phyloP scores from a whole-genome alignment of 2,113 vertebrate species.

The Strix aluco region DNA sequence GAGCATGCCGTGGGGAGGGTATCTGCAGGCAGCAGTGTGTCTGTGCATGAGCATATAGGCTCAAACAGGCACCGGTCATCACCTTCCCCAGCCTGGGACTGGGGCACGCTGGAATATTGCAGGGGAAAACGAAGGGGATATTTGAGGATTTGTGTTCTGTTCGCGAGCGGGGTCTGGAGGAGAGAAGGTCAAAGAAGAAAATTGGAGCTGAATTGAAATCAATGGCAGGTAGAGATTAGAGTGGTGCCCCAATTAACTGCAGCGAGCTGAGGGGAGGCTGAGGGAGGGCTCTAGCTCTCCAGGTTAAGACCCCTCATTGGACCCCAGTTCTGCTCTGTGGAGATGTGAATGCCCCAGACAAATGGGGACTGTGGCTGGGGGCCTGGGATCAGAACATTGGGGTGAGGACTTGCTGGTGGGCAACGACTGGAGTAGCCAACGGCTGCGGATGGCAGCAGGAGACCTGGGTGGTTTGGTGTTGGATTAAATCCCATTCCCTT shows the following conservation, averaged over 20 bases:
- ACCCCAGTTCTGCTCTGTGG: not conserved
- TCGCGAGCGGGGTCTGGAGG: not conserved
- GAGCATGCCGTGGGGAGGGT: not conserved
- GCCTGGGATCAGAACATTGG: not conserved
- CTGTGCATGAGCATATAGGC: not conserved
- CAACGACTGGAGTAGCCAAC: not conserved
- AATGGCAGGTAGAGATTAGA: slow-evolving; percentile 52
- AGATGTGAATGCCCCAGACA: not conserved
- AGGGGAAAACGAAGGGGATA: not conserved
- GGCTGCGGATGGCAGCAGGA: not conserved
- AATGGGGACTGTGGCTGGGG: accelerated
- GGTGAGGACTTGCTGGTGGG: not conserved
- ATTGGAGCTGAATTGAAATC: slow-evolving; percentile 60
- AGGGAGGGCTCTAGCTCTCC: not conserved
- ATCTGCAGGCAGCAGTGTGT: not conserved
- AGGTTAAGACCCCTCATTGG: not conserved
- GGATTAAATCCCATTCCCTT: not conserved
- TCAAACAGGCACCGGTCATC: accelerated
- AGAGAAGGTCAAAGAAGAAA: slow-evolving; percentile 60
- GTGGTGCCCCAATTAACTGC: slow-evolving; percentile 4
- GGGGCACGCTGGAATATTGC: not conserved
- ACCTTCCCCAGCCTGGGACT: not conserved
- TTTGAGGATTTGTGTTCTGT: slow-evolving; percentile 38
- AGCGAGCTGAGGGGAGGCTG: not conserved
- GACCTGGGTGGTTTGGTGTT: not conserved